Evolutionary conservation across 2,888 invertebrate genomes (phyloP), one percentile per base, ranked within the genome.

Genomic region (Phalera bucephala): DNA sequence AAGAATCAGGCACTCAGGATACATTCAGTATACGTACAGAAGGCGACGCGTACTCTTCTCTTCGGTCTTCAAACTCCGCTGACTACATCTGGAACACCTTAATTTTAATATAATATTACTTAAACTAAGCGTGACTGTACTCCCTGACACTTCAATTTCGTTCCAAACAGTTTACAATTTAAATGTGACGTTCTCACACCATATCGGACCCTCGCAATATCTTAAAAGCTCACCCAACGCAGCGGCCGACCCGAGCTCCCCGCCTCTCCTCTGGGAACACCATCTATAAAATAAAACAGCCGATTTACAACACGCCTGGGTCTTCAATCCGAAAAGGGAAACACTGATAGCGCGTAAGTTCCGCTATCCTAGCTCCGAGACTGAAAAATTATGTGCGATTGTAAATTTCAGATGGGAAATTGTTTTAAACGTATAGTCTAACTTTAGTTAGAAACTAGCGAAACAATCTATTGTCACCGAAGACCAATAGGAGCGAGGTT

Each of bases 21-120:
- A 97, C 97, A 97, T 97, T 97, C 97, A 97, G 97, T 97, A 97
- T 97, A 97, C 97, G 97, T 97, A 95, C 96, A 97, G 96, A 97
- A 96, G 95, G 96, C 95, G 91, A 91, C 91, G 92, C 92, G 82
- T 77, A 72, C 46, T 73, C 72, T 79, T 72, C 74, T 59, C 11
- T 8, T 1, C 1, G n/a, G n/a, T 29, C 39, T 44, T 72, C 66
- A n/a, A n/a, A n/a, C 45, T 47, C 45, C 52, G 31, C 28, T 55
- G 34, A 30, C 46, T 28, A 29, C 44, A 62, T 53, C 71, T 70
- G 74, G 53, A 75, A 33, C 33, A 33, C 31, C 20, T 57, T 38
- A 45, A 37, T 58, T 22, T 27, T 26, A 31, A 5, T 14, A 39
- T 33, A 22, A n/a, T 7, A 22, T 17, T 12, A 26, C 14, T 31